Base-by-base conservation (phyloP, 1,140 invertebrate genomes). In the Diprion similis region DNA sequence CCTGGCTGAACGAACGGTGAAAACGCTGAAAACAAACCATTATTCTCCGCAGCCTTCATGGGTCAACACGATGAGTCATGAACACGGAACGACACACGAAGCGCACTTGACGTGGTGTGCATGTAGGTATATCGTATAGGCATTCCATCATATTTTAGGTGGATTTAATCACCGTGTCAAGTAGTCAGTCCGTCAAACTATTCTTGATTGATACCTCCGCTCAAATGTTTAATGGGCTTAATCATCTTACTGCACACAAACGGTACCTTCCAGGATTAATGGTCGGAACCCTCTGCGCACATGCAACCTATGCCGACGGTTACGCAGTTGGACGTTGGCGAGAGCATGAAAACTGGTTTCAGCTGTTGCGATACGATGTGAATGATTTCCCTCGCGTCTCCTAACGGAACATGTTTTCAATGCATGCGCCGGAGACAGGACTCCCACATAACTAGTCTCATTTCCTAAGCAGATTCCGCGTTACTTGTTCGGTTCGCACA, bases 311-410 rank as follows among this genome's bases (percentile, higher is more conserved):
- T 37, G 24, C 24, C 24, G 24, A 37, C 24, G 24, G 24, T 37
- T 37, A 37, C 24, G 6, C 24, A 6, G 2, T 37, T 17, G n/a
- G 9, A 8, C 51, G 51, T 59, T 59, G n/a, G 51, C 7, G 51
- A 59, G 51, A 59, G 51, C 51, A 9, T 11, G 51, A 59, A 59
- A 59, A 59, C 51, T 59, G 51, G 51, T 59, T 59, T 59, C n/a
- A 17, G n/a, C 51, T 8, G 51, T 59, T 59, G 51, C 24, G 51
- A 59, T 59, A 15, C 51, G 51, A 17, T 59, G n/a, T 59, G 24
- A 8, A 17, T 59, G 51, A 59, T 15, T 15, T 59, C 51, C 11
- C 9, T 59, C 9, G 51, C n/a, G 51, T 59, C 51, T 59, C n/a
- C 11, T 59, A 59, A 59, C 51, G 51, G 51, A 59, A 59, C 51